These are phyloP conservation scores for Chaunax sp. DNA, from an alignment of 2,797 vertebrate species.

Conservation along the genomic window DNA sequence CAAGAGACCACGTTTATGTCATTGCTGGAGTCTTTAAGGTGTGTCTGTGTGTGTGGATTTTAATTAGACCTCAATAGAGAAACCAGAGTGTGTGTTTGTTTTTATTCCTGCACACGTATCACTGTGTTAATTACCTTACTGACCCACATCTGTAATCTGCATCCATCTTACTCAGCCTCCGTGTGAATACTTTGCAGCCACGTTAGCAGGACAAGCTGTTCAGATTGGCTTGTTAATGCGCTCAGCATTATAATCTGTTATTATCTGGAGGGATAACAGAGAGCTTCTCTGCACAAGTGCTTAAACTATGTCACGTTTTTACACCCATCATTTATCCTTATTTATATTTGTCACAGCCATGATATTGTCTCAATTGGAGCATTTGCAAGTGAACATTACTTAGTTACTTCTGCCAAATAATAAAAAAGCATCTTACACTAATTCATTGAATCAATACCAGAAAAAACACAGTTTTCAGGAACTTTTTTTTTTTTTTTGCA, in stretches of 20 bases:
- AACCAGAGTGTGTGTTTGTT: not conserved
- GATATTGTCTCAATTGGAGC: too few relatives aligned
- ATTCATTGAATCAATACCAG: too few relatives aligned
- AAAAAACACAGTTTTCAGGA: too few relatives aligned
- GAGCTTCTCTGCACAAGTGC: too few relatives aligned
- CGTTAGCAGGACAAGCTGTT: constrained; percentile 63
- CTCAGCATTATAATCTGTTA: constrained; percentile 67
- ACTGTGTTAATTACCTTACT: constrained; percentile 3
- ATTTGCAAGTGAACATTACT: too few relatives aligned
- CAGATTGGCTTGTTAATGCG: constrained; percentile 42
- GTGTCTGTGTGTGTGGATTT: too few relatives aligned
- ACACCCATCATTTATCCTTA: too few relatives aligned
- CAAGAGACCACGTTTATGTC: constrained; percentile 90
- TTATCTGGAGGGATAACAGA: constrained; percentile 59
- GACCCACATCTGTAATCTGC: constrained; percentile 63
- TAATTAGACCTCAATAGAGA: too few relatives aligned
- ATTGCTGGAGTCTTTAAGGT: constrained; percentile 96
- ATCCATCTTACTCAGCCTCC: constrained; percentile 30
- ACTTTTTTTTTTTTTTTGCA: too few relatives aligned
- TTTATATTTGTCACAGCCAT: not conserved
- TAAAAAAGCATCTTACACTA: not conserved
- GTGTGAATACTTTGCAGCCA: constrained; percentile 6
- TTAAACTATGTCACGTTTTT: too few relatives aligned
- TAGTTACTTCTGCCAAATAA: not conserved
- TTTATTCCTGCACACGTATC: not conserved